Percentiles rank a stretch among this genome's conserved stretches.
phyloP scores from a whole-genome alignment of 1,140 invertebrate species.

The Danaus melanippus region DNA sequence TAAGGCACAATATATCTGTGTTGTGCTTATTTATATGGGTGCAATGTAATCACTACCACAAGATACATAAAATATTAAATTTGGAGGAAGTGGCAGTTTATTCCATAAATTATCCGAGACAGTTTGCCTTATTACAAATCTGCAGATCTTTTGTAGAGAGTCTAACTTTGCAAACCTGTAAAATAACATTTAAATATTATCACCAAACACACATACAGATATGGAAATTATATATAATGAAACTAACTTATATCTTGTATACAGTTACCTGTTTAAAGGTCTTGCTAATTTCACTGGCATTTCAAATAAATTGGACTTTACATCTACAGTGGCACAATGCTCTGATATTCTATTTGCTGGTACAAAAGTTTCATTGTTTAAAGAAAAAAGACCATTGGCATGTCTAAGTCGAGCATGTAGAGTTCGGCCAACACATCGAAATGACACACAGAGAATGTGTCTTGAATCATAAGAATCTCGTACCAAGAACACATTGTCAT shows the following conservation, averaged over 20 bases:
- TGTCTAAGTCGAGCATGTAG: slow-evolving; percentile 59
- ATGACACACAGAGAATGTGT: slow-evolving; percentile 64
- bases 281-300: slow-evolving; percentile 66
- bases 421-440: slow-evolving; percentile 61
- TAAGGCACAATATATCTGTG: slow-evolving; percentile 28
- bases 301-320: slow-evolving; percentile 62
- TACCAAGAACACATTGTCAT: slow-evolving; percentile 66
- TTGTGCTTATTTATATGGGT: slow-evolving; percentile 31
- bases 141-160: slow-evolving; percentile 64
- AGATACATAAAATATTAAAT: slow-evolving; percentile 58
- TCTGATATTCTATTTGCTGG: slow-evolving; percentile 63
- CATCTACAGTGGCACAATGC: slow-evolving; percentile 64
- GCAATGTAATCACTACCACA: slow-evolving; percentile 63
- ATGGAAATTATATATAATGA: not conserved
- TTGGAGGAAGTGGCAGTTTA: slow-evolving; percentile 55
- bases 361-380: slow-evolving; percentile 68
- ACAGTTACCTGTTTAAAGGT: slow-evolving; percentile 57
- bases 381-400: slow-evolving; percentile 62
- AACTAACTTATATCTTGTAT: slow-evolving; percentile 2
- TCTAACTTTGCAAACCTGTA: slow-evolving; percentile 65
- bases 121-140: slow-evolving; percentile 64
- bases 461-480: slow-evolving; percentile 61
- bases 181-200: slow-evolving; percentile 9
- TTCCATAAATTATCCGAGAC: slow-evolving; percentile 48
- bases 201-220: not conserved